Evolutionary conservation across 2,113 vertebrate genomes (phyloP), one percentile per base, ranked within the genome.

Genomic region (Mastomys natalensis): DNA sequence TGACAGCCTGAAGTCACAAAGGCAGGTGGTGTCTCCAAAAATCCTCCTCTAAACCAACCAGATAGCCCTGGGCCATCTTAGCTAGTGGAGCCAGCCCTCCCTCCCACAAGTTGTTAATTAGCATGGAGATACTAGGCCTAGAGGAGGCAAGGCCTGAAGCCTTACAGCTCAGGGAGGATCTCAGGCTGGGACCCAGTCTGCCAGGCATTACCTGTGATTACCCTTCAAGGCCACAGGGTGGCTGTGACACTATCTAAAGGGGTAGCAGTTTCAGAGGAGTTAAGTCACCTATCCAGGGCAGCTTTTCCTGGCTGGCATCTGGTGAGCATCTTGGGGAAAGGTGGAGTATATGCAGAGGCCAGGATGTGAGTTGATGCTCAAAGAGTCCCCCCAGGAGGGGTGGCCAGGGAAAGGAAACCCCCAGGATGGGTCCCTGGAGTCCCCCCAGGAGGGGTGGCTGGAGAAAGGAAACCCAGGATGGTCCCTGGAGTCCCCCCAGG

Each of bases 201-300:
- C 60, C 45, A 53, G n/a, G 82, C 72, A 11, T 53, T 55, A 22
- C 81, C 48, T 5, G 0, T 73, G 80, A 53, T 55, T 34, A 91
- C 37, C 31, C 40, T 24, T 90, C 73, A n/a, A n/a, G 93, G 81
- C 62, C 60, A 7, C 34, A 8, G 45, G 60, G 58, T 51, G 16
- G 55, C 43, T 48, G 15, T 40, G 34, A 43, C 86, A 64, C 34
- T 22, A 19, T 37, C 81, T n/a, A 21, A 58, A 53, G 76, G 90
- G 64, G 19, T 89, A 55, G 55, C 51, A 90, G 87, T 29, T 26
- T 87, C 89, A 94, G 87, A 91, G 91, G 85, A 72, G 76, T 91
- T 78, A 7, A 84, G 8, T 78, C 34, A 84, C 60, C 92, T 87
- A 48, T 91, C 73, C 53, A 82, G 68, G 91, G 64, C 68, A 74